Evolutionary conservation across 2,113 vertebrate genomes (phyloP), one percentile per base, ranked within the genome.

Genomic region (Ammodytes marinus): DNA sequence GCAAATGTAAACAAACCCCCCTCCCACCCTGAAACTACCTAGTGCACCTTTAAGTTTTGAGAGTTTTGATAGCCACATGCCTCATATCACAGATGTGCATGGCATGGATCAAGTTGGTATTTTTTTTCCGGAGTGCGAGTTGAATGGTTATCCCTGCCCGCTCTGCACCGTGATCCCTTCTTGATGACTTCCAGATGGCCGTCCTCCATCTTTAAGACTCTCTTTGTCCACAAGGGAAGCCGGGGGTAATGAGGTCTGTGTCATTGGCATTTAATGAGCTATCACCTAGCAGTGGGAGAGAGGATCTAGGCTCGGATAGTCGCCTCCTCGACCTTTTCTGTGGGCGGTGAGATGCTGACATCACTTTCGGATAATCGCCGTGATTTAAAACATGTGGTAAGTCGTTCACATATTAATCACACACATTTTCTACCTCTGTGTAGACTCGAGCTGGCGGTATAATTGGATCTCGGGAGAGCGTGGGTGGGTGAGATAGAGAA

Each of bases 131-230:
- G 80, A 76, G 58, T 79, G 70, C 64, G 55, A 86, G 80, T 86
- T 89, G 82, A 92, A 88, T n/a, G 53, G 83, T 77, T 83, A 78
- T 81, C 66, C 89, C 71, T 65, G 80, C 82, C 27, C 11, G 74
- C 59, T 89, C 74, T 87, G 79, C 76, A 63, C 77, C 64, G 80
- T 84, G 82, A 91, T 87, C 74, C 60, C 55, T 27, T 75, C 76
- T 54, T 89, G 79, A 93, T 89, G 57, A 77, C 80, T 87, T 92
- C 86, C 92, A 94, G 92, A 94, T 94, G 92, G 82, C 86, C 82
- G 68, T 80, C 65, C 80, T 80, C 89, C 84, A 84, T 82, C 85
- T 90, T 89, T 91, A 87, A 88, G 89, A 79, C 66, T 84, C 69
- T 52, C 69, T 89, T 85, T 86, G 87, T 89, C 84, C 84, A 90